Base-by-base conservation (phyloP, 2,888 invertebrate genomes). In the Osmoderma eremita region DNA sequence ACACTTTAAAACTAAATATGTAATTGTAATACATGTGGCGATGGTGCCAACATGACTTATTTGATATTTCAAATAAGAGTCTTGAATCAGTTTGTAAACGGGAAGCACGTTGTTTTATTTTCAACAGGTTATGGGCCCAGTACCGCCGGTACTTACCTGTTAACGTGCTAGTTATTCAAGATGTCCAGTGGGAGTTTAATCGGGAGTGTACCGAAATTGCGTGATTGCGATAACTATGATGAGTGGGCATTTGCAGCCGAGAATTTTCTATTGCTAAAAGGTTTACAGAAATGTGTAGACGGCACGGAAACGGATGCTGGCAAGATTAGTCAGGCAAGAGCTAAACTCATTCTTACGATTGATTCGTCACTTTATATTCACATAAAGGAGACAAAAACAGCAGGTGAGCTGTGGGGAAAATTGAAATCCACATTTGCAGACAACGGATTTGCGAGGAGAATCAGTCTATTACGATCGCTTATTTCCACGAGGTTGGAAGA, bases 361-460 rank as follows among this genome's bases (percentile, higher is more conserved):
- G 75, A 72, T 63, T 65, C 70, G 53, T 70, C 71, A 12, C 63
- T 75, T 8, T 76, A 69, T 66, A 67, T 73, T 13, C 75, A 77
- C 63, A 69, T 74, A 50, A 74, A 72, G 54, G 67, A 75, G 10
- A 66, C 70, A 10, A 69, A 49, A 41, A 72, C 70, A 24, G 63
- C 73, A 12, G 67, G 69, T 24, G 67, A 74, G 42, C 67, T 75
- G 6, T 76, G 73, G 73, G 54, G 63, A 0, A 75, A 67, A 42
- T 50, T 76, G 13, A 73, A 70, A 50, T 30, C 62, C 12, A 39
- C 76, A 50, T 77, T 71, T 50, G 74, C 72, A 41, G 69, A 75
- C 48, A 66, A 48, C 3, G 74, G 73, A 30, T 75, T 72, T 65
- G 63, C 72, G 12, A 64, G 74, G 53, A 72, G 63, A 67, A 74